Percentiles rank a stretch among this genome's conserved stretches.
Conservation (phyloP, 2,113 vertebrate species). For the Rhabdornis inornatus region DNA sequence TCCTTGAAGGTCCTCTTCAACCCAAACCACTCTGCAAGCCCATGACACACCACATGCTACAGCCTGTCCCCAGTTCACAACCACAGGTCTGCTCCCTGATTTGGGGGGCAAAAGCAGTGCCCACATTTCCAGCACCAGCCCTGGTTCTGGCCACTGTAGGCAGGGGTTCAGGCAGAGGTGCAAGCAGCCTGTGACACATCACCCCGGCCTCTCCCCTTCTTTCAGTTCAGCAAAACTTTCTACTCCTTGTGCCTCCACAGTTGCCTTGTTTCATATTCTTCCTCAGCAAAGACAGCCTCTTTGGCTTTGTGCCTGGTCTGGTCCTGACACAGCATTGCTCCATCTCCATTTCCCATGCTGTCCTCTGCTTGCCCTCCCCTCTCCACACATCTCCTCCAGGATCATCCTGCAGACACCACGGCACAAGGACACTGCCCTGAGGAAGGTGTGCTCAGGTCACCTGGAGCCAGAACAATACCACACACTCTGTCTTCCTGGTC, state of each 20-base stretch:
- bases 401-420: accelerated
- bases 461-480: background rate
- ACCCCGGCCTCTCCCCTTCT: background rate
- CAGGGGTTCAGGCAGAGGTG: background rate
- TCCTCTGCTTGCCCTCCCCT: background rate
- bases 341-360: background rate
- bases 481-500: background rate
- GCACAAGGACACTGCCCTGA: background rate
- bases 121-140: background rate
- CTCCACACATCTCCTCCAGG: background rate
- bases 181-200: background rate
- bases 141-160: background rate
- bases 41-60: background rate
- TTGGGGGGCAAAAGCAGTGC: background rate
- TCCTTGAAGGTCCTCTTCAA: background rate
- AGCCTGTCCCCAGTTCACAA: background rate
- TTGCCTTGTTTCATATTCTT: background rate
- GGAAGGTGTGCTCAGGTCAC: background rate
- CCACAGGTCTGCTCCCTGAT: background rate
- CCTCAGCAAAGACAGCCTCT: background rate
- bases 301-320: background rate
- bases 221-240: background rate
- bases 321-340: background rate
- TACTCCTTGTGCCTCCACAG: background rate
- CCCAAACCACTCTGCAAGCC: background rate